Base-by-base conservation (phyloP, 2,888 invertebrate species). In the Agrenia bidenticulata region DNA sequence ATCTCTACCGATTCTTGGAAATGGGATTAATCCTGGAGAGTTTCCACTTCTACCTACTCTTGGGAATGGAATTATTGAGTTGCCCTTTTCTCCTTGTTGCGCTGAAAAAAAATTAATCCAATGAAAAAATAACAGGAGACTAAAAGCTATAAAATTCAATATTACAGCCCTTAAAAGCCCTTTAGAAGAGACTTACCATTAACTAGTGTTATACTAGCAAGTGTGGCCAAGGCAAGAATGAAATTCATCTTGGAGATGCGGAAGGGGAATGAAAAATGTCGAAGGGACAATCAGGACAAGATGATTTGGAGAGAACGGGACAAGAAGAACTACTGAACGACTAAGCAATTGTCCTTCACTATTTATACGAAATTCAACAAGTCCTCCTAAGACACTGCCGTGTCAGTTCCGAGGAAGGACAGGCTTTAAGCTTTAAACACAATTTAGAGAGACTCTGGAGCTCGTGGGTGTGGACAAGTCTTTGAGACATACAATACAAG, bases 1-100 rank as follows among this genome's bases (percentile, higher is more conserved):
- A 61, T 65, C 65, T 41, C 75, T 62, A 2, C 75, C 75, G 32
- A 75, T 70, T 65, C 75, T 60, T 24, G 75, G 75, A 39, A 72
- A 75, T 4, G 75, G 75, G 39, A 75, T 75, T 13, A 75, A 69
- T 2, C 67, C 69, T 67, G 72, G 63, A 15, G 63, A 65, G 56
- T 62, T 67, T 24, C 72, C 68, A 23, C 63, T 65, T 13, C 76
- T 64, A 7, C 76, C 76, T 45, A 76, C 71, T 45, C 76, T 61
- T 23, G 76, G 76, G 57, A 74, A 76, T 1, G 76, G 75, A 66
- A 76, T 76, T 19, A 76, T 72, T 32, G 75, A 75, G 39, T 71
- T 71, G 37, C 72, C 70, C 64, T 75, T 75, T 54, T 75, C 75
- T 58, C 67, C 53, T 63, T 70, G 70, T 61, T 74, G 74, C 17